Evolutionary conservation across 2,888 invertebrate genomes (phyloP).

Genomic region (Aleiodes leptofemur): DNA sequence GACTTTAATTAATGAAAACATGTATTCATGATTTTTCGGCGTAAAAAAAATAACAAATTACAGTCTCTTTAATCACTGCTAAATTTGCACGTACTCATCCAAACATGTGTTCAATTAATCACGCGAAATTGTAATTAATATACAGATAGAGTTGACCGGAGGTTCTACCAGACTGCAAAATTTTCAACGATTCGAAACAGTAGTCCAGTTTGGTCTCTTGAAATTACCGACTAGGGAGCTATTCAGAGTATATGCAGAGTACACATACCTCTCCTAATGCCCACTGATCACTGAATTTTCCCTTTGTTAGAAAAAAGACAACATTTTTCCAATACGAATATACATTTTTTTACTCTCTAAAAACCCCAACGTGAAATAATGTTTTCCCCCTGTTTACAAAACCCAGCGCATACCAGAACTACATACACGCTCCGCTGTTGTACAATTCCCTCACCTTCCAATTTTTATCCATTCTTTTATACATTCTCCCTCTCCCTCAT

Average conservation of each 20-base stretch:
- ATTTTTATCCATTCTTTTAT: constrained; percentile 22
- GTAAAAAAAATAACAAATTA: background rate
- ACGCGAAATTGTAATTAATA: constrained; percentile 47
- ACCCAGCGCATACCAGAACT: constrained; percentile 14
- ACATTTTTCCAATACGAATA: constrained; percentile 12
- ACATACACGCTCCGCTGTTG: constrained; percentile 15
- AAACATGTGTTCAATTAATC: constrained; percentile 39
- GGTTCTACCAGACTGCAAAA: constrained; percentile 31
- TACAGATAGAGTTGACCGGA: constrained; percentile 47
- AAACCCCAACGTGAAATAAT: background rate
- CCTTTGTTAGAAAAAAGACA: background rate
- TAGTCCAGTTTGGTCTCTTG: constrained; percentile 30
- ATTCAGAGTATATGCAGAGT: constrained; percentile 51
- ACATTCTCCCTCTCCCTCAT: constrained; percentile 16
- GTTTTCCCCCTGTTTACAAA: constrained; percentile 3
- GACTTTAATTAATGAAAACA: too few species aligned
- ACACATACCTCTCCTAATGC: constrained; percentile 35
- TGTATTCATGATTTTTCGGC: too few species aligned
- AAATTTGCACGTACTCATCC: constrained; percentile 27
- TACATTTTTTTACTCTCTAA: background rate
- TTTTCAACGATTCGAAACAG: constrained; percentile 38
- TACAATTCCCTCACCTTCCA: constrained; percentile 27
- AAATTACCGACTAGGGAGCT: constrained; percentile 67
- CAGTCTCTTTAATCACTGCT: constrained; percentile 28
- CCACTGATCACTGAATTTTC: constrained; percentile 13